Conservation (phyloP, 2,888 invertebrate species). For the Tenthredo notha region DNA sequence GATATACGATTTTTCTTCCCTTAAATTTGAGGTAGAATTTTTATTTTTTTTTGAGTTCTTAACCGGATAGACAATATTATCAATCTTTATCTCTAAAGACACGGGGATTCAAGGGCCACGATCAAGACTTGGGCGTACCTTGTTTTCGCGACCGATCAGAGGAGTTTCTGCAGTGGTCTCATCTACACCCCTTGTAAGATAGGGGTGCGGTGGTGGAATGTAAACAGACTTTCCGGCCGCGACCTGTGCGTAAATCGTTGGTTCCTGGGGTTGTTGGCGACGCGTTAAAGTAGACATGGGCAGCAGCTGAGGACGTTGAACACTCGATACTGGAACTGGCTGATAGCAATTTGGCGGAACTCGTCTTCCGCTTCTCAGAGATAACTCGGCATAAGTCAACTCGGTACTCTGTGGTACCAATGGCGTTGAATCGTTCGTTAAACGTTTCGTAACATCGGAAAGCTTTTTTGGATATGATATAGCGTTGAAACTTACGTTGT, state of each 20-base stretch:
- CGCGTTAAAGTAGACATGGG: constrained; percentile 75
- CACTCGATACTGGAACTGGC: constrained; percentile 70
- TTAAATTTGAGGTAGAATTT: background rate
- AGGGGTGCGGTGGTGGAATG: constrained; percentile 74
- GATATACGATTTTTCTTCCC: background rate
- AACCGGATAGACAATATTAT: background rate
- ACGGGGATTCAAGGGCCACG: background rate
- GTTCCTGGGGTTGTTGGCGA: constrained; percentile 70
- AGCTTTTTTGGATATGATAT: background rate
- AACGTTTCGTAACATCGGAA: constrained; percentile 3
- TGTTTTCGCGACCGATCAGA: constrained; percentile 75
- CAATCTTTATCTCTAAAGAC: background rate
- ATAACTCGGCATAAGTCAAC: constrained; percentile 73
- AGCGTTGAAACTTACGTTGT: constrained; percentile 68
- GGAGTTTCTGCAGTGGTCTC: constrained; percentile 76
- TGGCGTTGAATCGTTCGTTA: constrained; percentile 45
- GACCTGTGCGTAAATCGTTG: constrained; percentile 75
- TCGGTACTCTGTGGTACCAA: constrained; percentile 67
- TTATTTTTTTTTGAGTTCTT: too few relatives aligned
- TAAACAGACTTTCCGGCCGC: constrained; percentile 73
- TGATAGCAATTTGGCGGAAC: constrained; percentile 76
- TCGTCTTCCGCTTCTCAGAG: constrained; percentile 71
- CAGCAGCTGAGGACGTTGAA: constrained; percentile 73
- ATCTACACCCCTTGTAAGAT: constrained; percentile 69
- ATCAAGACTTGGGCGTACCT: constrained; percentile 63